Evolutionary conservation across 2,113 vertebrate genomes (phyloP), one percentile per base, ranked within the genome.

Genomic region (Boleophthalmus pectinirostris): DNA sequence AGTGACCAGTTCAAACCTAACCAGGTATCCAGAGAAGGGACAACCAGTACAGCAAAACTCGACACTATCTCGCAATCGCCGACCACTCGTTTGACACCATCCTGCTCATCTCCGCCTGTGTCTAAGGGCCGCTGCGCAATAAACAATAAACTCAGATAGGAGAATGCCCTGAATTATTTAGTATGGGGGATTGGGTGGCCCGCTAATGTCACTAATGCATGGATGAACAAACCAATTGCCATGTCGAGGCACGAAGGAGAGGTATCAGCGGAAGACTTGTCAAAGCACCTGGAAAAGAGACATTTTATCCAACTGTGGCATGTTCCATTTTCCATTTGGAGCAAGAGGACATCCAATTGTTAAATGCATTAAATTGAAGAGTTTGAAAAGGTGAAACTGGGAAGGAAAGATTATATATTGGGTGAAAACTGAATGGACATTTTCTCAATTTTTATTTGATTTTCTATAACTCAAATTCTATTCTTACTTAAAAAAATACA

Each of bases 141-240:
- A 92, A 91, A 91, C 92, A 93, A 94, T 91, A 92, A 92, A 87
- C 89, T 88, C 90, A 66, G 88, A 90, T 88, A 57, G 85, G 85
- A 91, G 87, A 87, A 82, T 77, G 73, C 33, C 1, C 74, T 94
- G 84, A 94, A 94, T 94, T 90, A 94, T 94, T 93, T 63, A 94
- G 65, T 47, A 57, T 74, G 65, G 70, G 90, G 61, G 92, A 94
- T 94, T 84, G 92, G 87, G 46, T 94, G 90, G 89, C 93, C 29
- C 67, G 68, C 82, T 86, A 86, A 88, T 91, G 90, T 82, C 85
- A 81, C 84, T 89, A 88, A 91, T 84, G 88, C 82, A 70, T 47
- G 21, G 65, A 84, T 64, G 72, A 84, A 82, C 81, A 78, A 82
- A 85, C 88, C 87, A 85, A 85, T 65, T 65, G 79, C 63, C 78